Percentiles rank a stretch among this genome's conserved stretches.
phyloP scores from a whole-genome alignment of 2,888 invertebrate species.

The Dinocampus coccinellae region DNA sequence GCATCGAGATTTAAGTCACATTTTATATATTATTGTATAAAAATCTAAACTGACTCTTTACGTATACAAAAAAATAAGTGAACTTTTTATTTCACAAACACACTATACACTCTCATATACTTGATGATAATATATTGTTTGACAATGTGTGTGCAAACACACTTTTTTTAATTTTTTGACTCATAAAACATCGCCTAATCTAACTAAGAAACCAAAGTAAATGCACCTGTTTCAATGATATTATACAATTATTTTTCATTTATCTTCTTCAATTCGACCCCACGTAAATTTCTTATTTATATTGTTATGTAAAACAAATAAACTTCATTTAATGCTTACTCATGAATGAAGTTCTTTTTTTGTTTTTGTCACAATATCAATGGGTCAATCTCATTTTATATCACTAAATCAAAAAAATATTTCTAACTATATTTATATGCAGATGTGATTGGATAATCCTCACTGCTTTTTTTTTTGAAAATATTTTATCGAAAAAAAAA shows the following conservation, averaged over 20 bases:
- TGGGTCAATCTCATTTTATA: slow-evolving; percentile 29
- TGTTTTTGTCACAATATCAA: slow-evolving; percentile 34
- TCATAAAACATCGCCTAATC: neutral
- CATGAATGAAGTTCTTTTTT: slow-evolving; percentile 1
- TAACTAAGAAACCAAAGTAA: slow-evolving; percentile 13
- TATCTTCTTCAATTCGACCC: neutral
- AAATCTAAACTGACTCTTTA: slow-evolving; percentile 66
- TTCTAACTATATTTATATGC: slow-evolving; percentile 43
- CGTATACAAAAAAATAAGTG: slow-evolving; percentile 60
- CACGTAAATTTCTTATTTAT: slow-evolving; percentile 12
- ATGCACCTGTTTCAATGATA: slow-evolving; percentile 14
- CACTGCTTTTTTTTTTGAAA: too few species aligned
- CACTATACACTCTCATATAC: neutral
- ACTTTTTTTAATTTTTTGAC: neutral
- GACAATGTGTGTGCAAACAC: neutral
- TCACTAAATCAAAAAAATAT: slow-evolving; percentile 46
- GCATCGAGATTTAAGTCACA: slow-evolving; percentile 44
- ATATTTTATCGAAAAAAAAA: neutral
- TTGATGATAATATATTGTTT: neutral
- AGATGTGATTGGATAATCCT: slow-evolving; percentile 24
- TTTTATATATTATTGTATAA: slow-evolving; percentile 58
- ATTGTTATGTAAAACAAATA: neutral
- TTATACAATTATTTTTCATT: slow-evolving; percentile 7
- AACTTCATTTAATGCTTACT: slow-evolving; percentile 13
- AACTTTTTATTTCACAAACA: slow-evolving; percentile 35